A percentile compares a stretch with the other conserved stretches of the same genome.
Evolutionary conservation across 1,140 invertebrate species (phyloP).

Genomic region (Sarcophaga bullata): DNA sequence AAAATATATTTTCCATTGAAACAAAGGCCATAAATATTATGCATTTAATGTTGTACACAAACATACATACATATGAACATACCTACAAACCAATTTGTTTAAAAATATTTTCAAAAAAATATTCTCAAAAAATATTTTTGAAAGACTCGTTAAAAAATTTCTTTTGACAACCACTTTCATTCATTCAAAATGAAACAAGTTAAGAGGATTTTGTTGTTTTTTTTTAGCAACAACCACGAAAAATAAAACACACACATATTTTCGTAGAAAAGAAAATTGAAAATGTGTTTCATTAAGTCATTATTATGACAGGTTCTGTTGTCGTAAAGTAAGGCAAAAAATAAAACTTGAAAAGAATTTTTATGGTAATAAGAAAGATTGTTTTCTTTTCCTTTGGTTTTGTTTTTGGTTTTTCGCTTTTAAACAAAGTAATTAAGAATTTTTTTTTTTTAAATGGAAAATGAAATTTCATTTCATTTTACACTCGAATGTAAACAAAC

Average conservation of each 20-base stretch:
- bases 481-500: too few relatives aligned
- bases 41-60: too few relatives aligned
- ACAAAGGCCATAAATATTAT: too few relatives aligned
- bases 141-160: background rate
- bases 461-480: too few relatives aligned
- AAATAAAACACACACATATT: background rate
- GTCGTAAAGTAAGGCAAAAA: background rate
- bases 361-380: background rate
- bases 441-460: too few relatives aligned
- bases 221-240: background rate
- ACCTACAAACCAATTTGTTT: too few relatives aligned
- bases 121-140: too few relatives aligned
- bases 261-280: background rate
- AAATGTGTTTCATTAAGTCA: background rate
- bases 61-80: too few relatives aligned
- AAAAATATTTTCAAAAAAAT: too few relatives aligned
- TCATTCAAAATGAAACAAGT: slow-evolving; percentile 9
- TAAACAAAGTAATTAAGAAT: slow-evolving; percentile 12
- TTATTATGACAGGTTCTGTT: background rate
- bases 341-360: too few relatives aligned
- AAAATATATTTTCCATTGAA: too few relatives aligned
- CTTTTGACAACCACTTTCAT: background rate
- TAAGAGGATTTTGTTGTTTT: slow-evolving; percentile 4
- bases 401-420: background rate
- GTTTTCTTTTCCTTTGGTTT: background rate